phyloP scores from a whole-genome alignment of 2,113 vertebrate species.

The Amblyornis subalaris region DNA sequence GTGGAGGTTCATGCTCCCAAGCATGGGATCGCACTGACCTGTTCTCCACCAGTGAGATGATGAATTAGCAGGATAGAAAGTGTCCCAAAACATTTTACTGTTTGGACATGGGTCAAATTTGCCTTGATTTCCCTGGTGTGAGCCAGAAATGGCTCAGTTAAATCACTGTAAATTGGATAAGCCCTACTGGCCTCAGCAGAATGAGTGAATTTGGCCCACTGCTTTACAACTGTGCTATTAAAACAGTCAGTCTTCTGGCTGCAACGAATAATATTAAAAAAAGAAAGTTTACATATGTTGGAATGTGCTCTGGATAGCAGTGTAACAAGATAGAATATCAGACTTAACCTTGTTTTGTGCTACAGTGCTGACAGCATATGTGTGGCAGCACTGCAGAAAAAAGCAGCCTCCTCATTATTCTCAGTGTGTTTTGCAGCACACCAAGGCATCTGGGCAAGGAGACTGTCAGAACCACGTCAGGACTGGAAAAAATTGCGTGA shows the following conservation, averaged over 20 bases:
- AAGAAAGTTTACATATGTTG: not conserved
- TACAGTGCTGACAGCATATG: not conserved
- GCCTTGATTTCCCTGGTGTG: not conserved
- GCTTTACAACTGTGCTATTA: not conserved
- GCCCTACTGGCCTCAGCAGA: not conserved
- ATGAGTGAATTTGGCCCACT: not conserved
- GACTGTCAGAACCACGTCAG: not conserved
- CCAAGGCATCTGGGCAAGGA: not conserved
- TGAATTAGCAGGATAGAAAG: not conserved
- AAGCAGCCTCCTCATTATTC: not conserved
- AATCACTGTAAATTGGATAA: not conserved
- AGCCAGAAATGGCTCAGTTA: not conserved
- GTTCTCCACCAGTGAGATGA: not conserved
- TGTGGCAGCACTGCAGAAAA: not conserved
- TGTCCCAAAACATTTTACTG: not conserved
- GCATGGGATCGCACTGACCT: not conserved
- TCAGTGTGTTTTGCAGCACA: not conserved
- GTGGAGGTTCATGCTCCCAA: not conserved
- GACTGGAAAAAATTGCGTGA: not conserved
- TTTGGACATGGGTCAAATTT: not conserved
- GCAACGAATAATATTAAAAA: not conserved
- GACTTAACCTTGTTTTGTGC: not conserved
- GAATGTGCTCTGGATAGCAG: not conserved
- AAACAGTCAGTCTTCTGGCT: not conserved
- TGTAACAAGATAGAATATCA: not conserved